These are phyloP conservation scores for Thera britannica DNA, from an alignment of 2,888 invertebrate species.

Conservation along the genomic window DNA sequence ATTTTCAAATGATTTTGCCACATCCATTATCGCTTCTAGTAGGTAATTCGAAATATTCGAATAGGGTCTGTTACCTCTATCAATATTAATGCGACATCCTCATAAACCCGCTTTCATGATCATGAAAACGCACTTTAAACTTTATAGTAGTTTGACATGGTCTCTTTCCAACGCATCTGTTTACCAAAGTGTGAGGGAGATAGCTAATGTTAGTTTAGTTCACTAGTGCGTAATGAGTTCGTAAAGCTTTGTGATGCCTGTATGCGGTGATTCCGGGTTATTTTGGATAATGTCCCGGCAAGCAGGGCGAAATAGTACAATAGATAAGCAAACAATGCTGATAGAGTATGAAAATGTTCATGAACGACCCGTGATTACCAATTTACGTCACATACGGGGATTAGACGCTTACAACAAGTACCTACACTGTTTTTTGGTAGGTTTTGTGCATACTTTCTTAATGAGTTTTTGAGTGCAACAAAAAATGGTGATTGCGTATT, in stretches of 20 bases:
- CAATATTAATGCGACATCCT: background rate
- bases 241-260: constrained; percentile 26
- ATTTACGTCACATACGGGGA: background rate
- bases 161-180: constrained; percentile 16
- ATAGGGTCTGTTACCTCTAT: background rate
- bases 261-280: constrained; percentile 20
- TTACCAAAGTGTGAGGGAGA: constrained; percentile 26
- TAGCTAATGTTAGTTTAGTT: constrained; percentile 36
- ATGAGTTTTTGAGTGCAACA: too few relatives aligned
- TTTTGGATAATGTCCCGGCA: constrained; percentile 21
- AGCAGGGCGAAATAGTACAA: constrained; percentile 9
- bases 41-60: background rate
- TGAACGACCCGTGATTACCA: background rate
- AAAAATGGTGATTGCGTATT: too few relatives aligned
- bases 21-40: background rate
- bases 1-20: too few relatives aligned
- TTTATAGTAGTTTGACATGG: constrained; percentile 9
- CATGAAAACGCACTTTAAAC: constrained; percentile 17
- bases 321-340: constrained; percentile 7
- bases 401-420: too few relatives aligned
- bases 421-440: too few relatives aligned
- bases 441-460: too few relatives aligned
- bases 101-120: background rate
- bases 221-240: constrained; percentile 38
- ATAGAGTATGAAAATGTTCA: background rate